Percentiles rank a stretch among this genome's conserved stretches.
Evolutionary conservation across 2,888 invertebrate genomes (phyloP).

Genomic region (Hyposoter dolosus): DNA sequence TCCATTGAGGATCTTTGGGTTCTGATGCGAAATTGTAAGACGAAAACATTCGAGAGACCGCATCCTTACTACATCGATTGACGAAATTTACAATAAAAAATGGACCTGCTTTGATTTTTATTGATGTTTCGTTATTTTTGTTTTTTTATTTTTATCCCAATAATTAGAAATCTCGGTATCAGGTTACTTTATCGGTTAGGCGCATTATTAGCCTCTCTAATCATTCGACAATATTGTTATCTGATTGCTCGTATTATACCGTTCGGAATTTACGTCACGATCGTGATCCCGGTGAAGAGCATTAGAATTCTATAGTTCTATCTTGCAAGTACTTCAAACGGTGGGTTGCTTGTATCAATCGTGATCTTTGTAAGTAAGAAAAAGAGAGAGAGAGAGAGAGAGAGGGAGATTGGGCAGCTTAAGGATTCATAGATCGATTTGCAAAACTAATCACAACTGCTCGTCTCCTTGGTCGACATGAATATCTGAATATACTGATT

Average conservation of each 20-base stretch:
- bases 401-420: not conserved
- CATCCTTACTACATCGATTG: not conserved
- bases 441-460: constrained; percentile 50
- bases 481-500: not conserved
- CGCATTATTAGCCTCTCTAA: constrained; percentile 21
- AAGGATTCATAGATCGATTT: constrained; percentile 49
- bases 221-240: constrained; percentile 47
- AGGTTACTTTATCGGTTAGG: constrained; percentile 3
- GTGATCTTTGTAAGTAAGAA: not conserved
- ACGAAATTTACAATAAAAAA: not conserved
- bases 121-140: not conserved
- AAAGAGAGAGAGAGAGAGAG: not conserved
- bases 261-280: constrained; percentile 42
- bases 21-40: not conserved
- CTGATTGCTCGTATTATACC: constrained; percentile 40
- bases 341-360: constrained; percentile 36
- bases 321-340: constrained; percentile 26
- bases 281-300: constrained; percentile 36
- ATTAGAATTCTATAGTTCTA: constrained; percentile 29
- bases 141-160: not conserved
- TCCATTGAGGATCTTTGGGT: not conserved
- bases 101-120: not conserved
- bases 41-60: not conserved
- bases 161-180: constrained; percentile 7
- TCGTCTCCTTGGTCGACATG: constrained; percentile 11